phyloP scores from a whole-genome alignment of 2,888 invertebrate genomes.

The Callimorpha dominula region DNA sequence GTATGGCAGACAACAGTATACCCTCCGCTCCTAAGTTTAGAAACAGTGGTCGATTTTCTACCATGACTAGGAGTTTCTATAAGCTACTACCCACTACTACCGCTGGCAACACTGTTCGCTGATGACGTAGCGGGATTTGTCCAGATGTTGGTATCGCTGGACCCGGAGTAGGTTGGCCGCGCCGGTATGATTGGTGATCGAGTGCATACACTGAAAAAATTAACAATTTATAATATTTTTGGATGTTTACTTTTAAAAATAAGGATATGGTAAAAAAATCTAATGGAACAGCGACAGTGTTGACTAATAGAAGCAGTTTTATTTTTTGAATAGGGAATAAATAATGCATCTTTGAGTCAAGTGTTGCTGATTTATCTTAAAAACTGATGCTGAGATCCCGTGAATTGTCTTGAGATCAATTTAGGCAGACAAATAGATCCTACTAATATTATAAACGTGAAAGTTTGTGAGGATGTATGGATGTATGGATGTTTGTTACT shows the following conservation, averaged over 20 bases:
- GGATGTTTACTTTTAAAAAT: background rate
- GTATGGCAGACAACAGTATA: background rate
- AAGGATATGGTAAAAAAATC: background rate
- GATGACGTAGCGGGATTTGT: slow-evolving; percentile 87
- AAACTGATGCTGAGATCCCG: too few relatives aligned
- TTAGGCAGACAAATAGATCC: too few relatives aligned
- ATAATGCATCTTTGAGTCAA: too few relatives aligned
- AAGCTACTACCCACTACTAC: slow-evolving; percentile 54
- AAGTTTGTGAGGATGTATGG: too few relatives aligned
- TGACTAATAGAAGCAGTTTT: background rate
- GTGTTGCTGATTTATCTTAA: too few relatives aligned
- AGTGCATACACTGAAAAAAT: slow-evolving; percentile 90
- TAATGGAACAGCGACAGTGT: background rate
- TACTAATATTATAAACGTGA: too few relatives aligned
- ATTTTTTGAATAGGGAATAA: too few relatives aligned
- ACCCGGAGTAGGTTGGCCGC: slow-evolving; percentile 89
- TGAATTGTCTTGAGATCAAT: too few relatives aligned
- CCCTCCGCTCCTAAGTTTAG: background rate
- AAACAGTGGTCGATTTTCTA: background rate
- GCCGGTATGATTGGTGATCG: slow-evolving; percentile 94
- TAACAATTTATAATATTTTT: background rate
- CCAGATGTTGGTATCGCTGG: slow-evolving; percentile 87
- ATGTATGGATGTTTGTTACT: too few relatives aligned
- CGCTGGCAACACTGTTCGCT: slow-evolving; percentile 70
- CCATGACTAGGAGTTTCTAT: slow-evolving; percentile 3